A percentile compares a stretch with the other conserved stretches of the same genome.
Evolutionary conservation across 2,888 invertebrate genomes (phyloP).

Genomic region (Thereva nobilitata): DNA sequence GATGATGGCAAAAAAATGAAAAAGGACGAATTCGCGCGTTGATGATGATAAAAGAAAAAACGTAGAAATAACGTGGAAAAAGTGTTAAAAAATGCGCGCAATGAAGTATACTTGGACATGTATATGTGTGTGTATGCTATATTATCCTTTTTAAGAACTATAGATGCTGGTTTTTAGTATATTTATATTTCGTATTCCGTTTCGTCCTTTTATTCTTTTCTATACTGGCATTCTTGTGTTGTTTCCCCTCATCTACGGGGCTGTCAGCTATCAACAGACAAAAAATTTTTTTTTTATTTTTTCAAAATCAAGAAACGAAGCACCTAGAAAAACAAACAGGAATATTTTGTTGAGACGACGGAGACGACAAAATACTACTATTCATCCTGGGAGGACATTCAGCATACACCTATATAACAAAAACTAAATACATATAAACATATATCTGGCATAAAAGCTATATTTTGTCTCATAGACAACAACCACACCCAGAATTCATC

Average conservation of each 20-base stretch:
- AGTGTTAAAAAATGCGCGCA: background rate
- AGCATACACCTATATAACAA: too few species aligned
- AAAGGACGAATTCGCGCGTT: background rate
- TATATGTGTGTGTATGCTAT: background rate
- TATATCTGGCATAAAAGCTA: conserved; percentile 3
- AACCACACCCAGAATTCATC: conserved; percentile 16
- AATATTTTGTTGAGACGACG: background rate
- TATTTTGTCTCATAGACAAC: background rate
- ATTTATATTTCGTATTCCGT: background rate
- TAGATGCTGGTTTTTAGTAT: conserved; percentile 13
- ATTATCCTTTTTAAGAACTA: conserved; percentile 5
- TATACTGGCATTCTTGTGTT: background rate
- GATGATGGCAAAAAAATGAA: conserved; percentile 1
- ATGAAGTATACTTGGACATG: background rate
- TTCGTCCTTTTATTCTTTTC: conserved; percentile 1
- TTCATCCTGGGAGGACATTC: too few species aligned
- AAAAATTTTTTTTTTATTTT: background rate
- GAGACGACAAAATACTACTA: background rate
- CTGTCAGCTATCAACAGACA: conserved; percentile 20
- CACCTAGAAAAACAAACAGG: too few species aligned
- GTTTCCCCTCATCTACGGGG: background rate
- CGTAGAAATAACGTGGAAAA: conserved; percentile 5
- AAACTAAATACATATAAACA: background rate
- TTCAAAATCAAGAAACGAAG: too few species aligned
- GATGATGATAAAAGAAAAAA: background rate